Evolutionary conservation across 2,888 invertebrate genomes (phyloP), one percentile per base, ranked within the genome.

Genomic region (Physocephala rufipes): DNA sequence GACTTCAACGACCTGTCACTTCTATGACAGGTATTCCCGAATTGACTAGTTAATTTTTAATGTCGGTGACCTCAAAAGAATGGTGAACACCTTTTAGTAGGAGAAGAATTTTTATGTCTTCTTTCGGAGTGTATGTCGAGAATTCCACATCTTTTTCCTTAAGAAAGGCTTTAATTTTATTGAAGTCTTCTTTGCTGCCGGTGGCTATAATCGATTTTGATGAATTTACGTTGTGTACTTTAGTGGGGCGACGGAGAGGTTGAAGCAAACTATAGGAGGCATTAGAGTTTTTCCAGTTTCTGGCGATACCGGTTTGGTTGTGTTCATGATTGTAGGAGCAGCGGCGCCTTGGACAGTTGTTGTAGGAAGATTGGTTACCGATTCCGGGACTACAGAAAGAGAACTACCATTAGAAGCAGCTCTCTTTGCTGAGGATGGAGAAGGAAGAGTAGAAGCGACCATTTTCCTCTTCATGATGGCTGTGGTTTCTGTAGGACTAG

Each of bases 81-180:
- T n/a, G n/a, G n/a, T n/a, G n/a, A n/a, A n/a, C n/a, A n/a, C n/a
- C n/a, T n/a, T n/a, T n/a, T n/a, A 64, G 45, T 3, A n/a, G 19
- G 9, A 64, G 45, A 45, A 64, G 3, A 9, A 47, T n/a, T 49
- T 45, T 64, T 2, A 43, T 43, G 15, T 64, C 64, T 9, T 64
- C 64, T n/a, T 49, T 19, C 2, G 64, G 64, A 16, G 64, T 64
- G 64, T 45, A 64, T 45, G 45, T 24, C 7, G 7, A 47, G 26
- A 64, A 64, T 21, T 36, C 24, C 19, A 28, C 21, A 19, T 64
- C 3, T 47, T 49, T 64, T 49, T 3, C n/a, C 16, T 47, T 47
- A 12, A 47, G 16, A 12, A 47, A 15, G 13, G 47, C 47, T 47
- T 47, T 47, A 16, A 47, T 47, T 47, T 47, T 47, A 15, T 47